A percentile compares a stretch with the other conserved stretches of the same genome.
Evolutionary conservation across 2,113 vertebrate genomes (phyloP).

Genomic region (Percina caprodes): DNA sequence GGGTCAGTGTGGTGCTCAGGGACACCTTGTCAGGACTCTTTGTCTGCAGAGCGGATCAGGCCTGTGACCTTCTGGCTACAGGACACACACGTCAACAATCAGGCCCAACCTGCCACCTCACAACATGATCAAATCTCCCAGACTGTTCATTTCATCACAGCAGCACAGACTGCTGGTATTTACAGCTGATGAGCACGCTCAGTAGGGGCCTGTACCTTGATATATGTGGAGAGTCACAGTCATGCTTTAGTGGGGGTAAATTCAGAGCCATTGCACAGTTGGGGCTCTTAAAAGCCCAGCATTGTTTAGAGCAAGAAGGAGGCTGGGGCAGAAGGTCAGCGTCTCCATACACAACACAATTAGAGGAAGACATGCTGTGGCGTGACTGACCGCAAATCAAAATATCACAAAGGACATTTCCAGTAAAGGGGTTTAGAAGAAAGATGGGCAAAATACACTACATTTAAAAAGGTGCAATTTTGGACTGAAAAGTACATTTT

Average conservation of each 20-base stretch:
- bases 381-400: slow-evolving; percentile 57
- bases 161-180: slow-evolving; percentile 79
- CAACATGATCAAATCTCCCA: slow-evolving; percentile 65
- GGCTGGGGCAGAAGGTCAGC: slow-evolving; percentile 69
- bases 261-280: slow-evolving; percentile 67
- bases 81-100: slow-evolving; percentile 44
- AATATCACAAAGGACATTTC: slow-evolving; percentile 19
- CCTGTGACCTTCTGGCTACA: slow-evolving; percentile 63
- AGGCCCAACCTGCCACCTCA: slow-evolving; percentile 46
- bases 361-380: slow-evolving; percentile 48
- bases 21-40: slow-evolving; percentile 43
- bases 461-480: not conserved
- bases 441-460: not conserved
- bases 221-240: slow-evolving; percentile 76
- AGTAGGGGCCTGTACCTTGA: slow-evolving; percentile 62
- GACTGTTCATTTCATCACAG: slow-evolving; percentile 65
- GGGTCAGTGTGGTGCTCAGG: slow-evolving; percentile 25
- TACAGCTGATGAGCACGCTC: slow-evolving; percentile 79
- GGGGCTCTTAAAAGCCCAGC: slow-evolving; percentile 42
- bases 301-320: slow-evolving; percentile 46
- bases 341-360: slow-evolving; percentile 49
- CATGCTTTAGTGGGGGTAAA: slow-evolving; percentile 70
- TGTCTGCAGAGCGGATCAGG: slow-evolving; percentile 32
- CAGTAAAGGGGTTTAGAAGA: not conserved
- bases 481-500: not conserved